Percentiles rank a stretch among this genome's conserved stretches.
Evolutionary conservation across 1,140 invertebrate species (phyloP).

Genomic region (Drosophila kepulauana): DNA sequence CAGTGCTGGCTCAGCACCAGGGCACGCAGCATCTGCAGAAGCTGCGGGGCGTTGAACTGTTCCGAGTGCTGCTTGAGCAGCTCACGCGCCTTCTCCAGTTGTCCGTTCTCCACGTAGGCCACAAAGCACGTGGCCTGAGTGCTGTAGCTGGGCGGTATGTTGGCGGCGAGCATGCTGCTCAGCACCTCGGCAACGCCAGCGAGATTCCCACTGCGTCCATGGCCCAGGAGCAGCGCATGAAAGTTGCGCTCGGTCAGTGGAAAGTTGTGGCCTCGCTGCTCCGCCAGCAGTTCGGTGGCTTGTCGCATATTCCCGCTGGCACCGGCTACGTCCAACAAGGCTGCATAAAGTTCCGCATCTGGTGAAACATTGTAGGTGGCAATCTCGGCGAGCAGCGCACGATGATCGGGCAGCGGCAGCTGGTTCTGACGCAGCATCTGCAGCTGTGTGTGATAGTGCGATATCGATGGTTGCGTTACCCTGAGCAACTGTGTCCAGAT

Average conservation of each 20-base stretch:
- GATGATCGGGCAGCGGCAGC: slow-evolving; percentile 55
- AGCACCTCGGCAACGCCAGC: slow-evolving; percentile 72
- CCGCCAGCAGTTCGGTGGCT: slow-evolving; percentile 85
- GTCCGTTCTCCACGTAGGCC: slow-evolving; percentile 85
- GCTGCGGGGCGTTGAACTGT: slow-evolving; percentile 56
- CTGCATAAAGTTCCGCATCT: slow-evolving; percentile 60
- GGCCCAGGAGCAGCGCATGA: slow-evolving; percentile 86
- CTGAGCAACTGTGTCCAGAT: slow-evolving; percentile 67
- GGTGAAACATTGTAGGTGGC: slow-evolving; percentile 48
- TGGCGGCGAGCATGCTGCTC: slow-evolving; percentile 83
- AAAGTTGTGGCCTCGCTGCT: slow-evolving; percentile 86
- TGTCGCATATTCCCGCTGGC: slow-evolving; percentile 86
- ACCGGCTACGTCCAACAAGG: slow-evolving; percentile 84
- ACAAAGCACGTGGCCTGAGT: slow-evolving; percentile 86
- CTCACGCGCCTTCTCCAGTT: slow-evolving; percentile 55
- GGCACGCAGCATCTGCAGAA: slow-evolving; percentile 67
- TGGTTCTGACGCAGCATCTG: slow-evolving; percentile 68
- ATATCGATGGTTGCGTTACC: slow-evolving; percentile 45
- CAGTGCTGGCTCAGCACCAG: slow-evolving; percentile 23
- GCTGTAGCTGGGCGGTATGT: slow-evolving; percentile 59
- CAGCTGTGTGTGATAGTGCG: slow-evolving; percentile 63
- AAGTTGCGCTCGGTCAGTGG: slow-evolving; percentile 86
- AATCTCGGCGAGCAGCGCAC: slow-evolving; percentile 63
- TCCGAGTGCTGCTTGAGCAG: slow-evolving; percentile 43
- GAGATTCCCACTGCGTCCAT: slow-evolving; percentile 85